These are phyloP conservation scores for Platycnemis pennipes DNA, from an alignment of 2,888 invertebrate genomes.

Conservation along the genomic window DNA sequence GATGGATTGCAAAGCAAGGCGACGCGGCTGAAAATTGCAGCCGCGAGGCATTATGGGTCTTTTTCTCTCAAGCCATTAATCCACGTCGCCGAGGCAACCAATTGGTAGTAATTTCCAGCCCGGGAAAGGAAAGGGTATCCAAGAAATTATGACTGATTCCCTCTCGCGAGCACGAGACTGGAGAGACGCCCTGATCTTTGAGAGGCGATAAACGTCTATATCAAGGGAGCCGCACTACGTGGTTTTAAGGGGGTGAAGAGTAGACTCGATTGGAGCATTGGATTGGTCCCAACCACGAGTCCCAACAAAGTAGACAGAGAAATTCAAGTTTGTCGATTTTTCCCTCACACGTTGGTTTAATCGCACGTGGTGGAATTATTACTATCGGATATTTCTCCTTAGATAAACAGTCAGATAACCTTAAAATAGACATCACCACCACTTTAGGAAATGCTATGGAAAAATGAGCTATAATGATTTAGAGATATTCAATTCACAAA, in stretches of 20 bases:
- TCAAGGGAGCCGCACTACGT: background rate
- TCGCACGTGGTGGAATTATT: too few species aligned
- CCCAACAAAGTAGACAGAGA: too few species aligned
- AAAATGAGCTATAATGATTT: too few species aligned
- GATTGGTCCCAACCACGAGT: too few species aligned
- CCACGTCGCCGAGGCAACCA: slow-evolving; percentile 8
- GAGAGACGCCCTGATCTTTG: background rate
- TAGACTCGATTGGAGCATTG: too few species aligned
- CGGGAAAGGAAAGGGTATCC: background rate
- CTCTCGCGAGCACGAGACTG: background rate
- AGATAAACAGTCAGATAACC: too few species aligned
- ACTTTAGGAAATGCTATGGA: too few species aligned
- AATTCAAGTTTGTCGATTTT: too few species aligned
- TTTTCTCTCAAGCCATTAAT: background rate
- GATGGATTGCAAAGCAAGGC: slow-evolving; percentile 16
- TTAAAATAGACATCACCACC: too few species aligned
- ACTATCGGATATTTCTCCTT: too few species aligned
- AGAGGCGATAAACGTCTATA: background rate
- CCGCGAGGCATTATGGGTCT: background rate
- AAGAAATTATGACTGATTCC: slow-evolving; percentile 5
- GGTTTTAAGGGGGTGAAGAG: background rate
- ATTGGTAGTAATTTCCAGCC: background rate
- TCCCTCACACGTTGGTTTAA: too few species aligned
- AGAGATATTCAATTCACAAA: too few species aligned
- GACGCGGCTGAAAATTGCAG: slow-evolving; percentile 18